A percentile compares a stretch with the other conserved stretches of the same genome.
Evolutionary conservation across 1,140 invertebrate species (phyloP).

Genomic region (Tetramorium alpestre): DNA sequence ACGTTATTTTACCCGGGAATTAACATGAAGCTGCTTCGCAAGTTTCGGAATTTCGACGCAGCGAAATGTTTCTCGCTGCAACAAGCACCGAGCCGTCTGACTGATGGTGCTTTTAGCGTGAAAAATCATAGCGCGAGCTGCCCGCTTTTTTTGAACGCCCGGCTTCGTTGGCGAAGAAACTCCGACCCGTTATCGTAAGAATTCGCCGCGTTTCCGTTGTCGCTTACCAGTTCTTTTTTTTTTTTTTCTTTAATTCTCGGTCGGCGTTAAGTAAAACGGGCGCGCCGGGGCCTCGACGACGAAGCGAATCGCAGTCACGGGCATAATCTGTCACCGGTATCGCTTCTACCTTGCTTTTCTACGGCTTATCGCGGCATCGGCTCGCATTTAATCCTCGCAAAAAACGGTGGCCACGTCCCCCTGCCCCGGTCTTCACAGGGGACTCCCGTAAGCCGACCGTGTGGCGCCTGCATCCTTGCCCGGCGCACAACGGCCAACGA

Average conservation of each 20-base stretch:
- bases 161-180: not conserved
- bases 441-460: constrained; percentile 79
- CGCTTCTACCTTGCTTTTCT: constrained; percentile 82
- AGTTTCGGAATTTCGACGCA: not conserved
- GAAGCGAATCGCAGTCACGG: constrained; percentile 69
- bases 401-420: constrained; percentile 77
- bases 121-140: constrained; percentile 25
- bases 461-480: constrained; percentile 81
- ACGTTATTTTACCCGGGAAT: not conserved
- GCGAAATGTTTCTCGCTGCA: not conserved
- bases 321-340: constrained; percentile 84
- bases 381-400: constrained; percentile 83
- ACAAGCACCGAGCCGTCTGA: constrained; percentile 13
- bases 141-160: not conserved
- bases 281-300: constrained; percentile 21
- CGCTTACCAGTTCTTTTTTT: not conserved
- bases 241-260: constrained; percentile 9
- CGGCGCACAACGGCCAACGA: constrained; percentile 72
- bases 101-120: constrained; percentile 40
- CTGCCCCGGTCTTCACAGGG: constrained; percentile 62
- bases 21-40: not conserved
- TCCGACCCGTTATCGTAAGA: constrained; percentile 44
- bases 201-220: constrained; percentile 47
- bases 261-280: constrained; percentile 34
- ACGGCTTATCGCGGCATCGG: constrained; percentile 84